These are phyloP conservation scores for Strigamia transsilvanica DNA, from an alignment of 2,888 invertebrate species.

Conservation along the genomic window DNA sequence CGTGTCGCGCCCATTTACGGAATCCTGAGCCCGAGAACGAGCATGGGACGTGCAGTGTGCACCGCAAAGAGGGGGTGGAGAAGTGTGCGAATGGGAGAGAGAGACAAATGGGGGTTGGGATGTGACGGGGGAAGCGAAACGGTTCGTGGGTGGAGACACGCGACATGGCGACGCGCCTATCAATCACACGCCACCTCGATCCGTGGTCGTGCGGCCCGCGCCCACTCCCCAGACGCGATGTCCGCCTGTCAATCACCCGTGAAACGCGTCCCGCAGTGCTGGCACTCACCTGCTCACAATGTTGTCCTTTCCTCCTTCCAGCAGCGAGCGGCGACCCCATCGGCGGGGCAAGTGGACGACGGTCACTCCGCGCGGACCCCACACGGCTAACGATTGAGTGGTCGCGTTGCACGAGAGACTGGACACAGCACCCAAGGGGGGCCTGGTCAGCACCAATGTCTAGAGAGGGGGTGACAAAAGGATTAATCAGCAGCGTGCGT, in stretches of 20 bases:
- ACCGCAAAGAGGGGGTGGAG: conserved; percentile 56
- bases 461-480: conserved; percentile 63
- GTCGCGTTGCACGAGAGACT: conserved; percentile 73
- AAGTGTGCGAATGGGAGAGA: conserved; percentile 48
- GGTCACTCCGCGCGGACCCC: conserved; percentile 75
- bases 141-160: conserved; percentile 58
- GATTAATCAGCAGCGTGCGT: conserved; percentile 13
- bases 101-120: conserved; percentile 58
- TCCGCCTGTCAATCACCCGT: conserved; percentile 46
- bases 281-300: conserved; percentile 77
- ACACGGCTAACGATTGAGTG: conserved; percentile 74
- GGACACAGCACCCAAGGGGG: conserved; percentile 76
- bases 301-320: conserved; percentile 72
- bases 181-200: conserved; percentile 50
- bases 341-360: conserved; percentile 76
- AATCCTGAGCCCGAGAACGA: not conserved
- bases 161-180: conserved; percentile 44
- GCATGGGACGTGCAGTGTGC: not conserved
- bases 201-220: conserved; percentile 43
- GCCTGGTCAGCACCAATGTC: conserved; percentile 74
- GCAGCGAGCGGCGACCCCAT: conserved; percentile 75
- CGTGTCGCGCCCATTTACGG: conserved; percentile 49
- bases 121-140: conserved; percentile 53
- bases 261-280: not conserved
- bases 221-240: conserved; percentile 36